Base-by-base conservation (phyloP, 1,140 invertebrate genomes). In the Euura lappo region DNA sequence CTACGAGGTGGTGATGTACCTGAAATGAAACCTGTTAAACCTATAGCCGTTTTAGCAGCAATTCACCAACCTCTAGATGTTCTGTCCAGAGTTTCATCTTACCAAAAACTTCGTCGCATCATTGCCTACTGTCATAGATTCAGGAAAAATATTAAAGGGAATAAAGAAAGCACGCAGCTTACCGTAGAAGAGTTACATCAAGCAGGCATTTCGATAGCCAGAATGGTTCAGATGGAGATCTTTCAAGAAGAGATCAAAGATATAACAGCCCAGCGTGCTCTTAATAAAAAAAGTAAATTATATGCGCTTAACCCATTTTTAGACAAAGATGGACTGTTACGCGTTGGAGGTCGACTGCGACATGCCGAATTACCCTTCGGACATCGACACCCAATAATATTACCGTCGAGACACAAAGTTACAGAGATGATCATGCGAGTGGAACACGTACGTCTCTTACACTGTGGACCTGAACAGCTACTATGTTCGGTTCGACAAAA, bases 401-500 rank as follows among this genome's bases (percentile, higher is more conserved):
- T 80, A 45, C 69, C 78, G 43, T 8, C 7, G 8, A 72, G 69
- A 68, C 47, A 76, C 68, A 43, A 67, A 43, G 28, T 80, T n/a
- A 74, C 72, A 2, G 70, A 69, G 7, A 42, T 79, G 6, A 71
- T 87, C 2, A 79, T 87, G n/a, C 51, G 66, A 6, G 11, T 82
- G 66, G 71, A 79, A 45, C 85, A 87, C 73, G 1, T 60, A 3
- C 71, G 72, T 43, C 70, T 75, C 44, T 69, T 84, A 7, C 85
- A 87, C 78, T 77, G 75, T 43, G 82, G 82, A 13, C 80, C 81
- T n/a, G 79, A 82, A 70, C 66, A 76, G 0, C 13, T 83, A 3
- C 73, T 81, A 3, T 44, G 76, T 0, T 42, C 71, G 0, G 6
- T 85, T 10, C 67, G 76, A 3, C 45, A 78, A 65, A 45, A 46